Conservation (phyloP, 1,140 invertebrate genomes). For the Mylabris phalerata region DNA sequence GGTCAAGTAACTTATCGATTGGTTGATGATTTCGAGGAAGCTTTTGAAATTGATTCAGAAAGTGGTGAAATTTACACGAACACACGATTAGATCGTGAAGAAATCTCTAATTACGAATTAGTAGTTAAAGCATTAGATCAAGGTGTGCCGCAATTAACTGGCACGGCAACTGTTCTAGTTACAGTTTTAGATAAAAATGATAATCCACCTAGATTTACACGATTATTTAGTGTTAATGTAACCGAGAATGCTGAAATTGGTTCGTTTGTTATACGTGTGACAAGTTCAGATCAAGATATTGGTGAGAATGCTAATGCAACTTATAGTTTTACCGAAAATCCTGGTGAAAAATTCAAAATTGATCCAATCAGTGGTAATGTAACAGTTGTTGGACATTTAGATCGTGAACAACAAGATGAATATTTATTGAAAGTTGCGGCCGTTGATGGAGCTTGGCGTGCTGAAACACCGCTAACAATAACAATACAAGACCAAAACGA, state of each 20-base stretch:
- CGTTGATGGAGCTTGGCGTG: constrained; percentile 81
- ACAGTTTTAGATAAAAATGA: constrained; percentile 90
- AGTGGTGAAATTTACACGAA: constrained; percentile 83
- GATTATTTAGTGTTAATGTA: constrained; percentile 88
- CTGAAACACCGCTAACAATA: constrained; percentile 83
- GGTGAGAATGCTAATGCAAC: constrained; percentile 82
- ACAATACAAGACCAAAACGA: constrained; percentile 94
- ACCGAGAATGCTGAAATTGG: constrained; percentile 92
- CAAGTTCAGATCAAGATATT: constrained; percentile 82
- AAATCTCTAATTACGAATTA: constrained; percentile 73
- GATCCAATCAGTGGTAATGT: constrained; percentile 85
- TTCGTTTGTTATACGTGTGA: constrained; percentile 86
- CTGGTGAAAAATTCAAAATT: constrained; percentile 82
- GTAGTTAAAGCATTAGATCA: constrained; percentile 82
- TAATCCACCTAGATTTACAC: constrained; percentile 87
- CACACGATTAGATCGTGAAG: constrained; percentile 82
- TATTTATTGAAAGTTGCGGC: constrained; percentile 82
- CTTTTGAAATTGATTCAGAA: constrained; percentile 73
- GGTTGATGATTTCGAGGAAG: constrained; percentile 63
- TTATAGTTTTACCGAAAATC: constrained; percentile 83
- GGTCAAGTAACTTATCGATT: constrained; percentile 76
- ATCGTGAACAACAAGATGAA: constrained; percentile 85
- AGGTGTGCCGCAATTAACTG: constrained; percentile 72
- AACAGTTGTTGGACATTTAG: constrained; percentile 72
- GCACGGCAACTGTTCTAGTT: constrained; percentile 77